Evolutionary conservation across 2,888 invertebrate genomes (phyloP), one percentile per base, ranked within the genome.

Genomic region (Dryomyza anilis): DNA sequence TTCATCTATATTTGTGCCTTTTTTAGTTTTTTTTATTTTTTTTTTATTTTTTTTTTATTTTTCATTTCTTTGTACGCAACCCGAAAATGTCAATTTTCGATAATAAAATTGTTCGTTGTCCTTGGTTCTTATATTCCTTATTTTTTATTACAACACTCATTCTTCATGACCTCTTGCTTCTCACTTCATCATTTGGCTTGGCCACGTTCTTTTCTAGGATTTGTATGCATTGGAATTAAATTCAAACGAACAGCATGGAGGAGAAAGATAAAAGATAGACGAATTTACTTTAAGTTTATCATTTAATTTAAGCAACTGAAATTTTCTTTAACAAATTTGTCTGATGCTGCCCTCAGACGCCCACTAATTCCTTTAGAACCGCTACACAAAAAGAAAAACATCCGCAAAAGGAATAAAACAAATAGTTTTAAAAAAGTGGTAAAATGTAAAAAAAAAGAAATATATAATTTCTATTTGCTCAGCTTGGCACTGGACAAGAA

Each of bases 31-130:
- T n/a, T n/a, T n/a, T n/a, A n/a, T n/a, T n/a, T n/a, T n/a, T n/a
- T n/a, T n/a, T n/a, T n/a, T n/a, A n/a, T n/a, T n/a, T n/a, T n/a
- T n/a, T n/a, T n/a, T n/a, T n/a, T n/a, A n/a, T n/a, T n/a, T n/a
- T n/a, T n/a, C n/a, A n/a, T n/a, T n/a, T n/a, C n/a, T n/a, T n/a
- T 16, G n/a, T 4, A 39, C 14, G 16, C 4, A 7, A 7, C 6
- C 27, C 53, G n/a, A 53, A 53, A 30, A 53, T 53, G 33, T 53
- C 53, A 53, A 53, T 53, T 29, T 53, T 12, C 30, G 53, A 33
- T 29, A 53, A 53, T 30, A 19, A 53, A n/a, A 53, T 30, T 46
- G 12, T 23, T 23, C n/a, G 21, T 12, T 16, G n/a, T 12, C 29
- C n/a, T n/a, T n/a, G 12, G 10, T 12, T 52, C 52, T 12, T 27